Evolutionary conservation across 2,113 vertebrate species (phyloP).

Genomic region (Pipra filicauda): DNA sequence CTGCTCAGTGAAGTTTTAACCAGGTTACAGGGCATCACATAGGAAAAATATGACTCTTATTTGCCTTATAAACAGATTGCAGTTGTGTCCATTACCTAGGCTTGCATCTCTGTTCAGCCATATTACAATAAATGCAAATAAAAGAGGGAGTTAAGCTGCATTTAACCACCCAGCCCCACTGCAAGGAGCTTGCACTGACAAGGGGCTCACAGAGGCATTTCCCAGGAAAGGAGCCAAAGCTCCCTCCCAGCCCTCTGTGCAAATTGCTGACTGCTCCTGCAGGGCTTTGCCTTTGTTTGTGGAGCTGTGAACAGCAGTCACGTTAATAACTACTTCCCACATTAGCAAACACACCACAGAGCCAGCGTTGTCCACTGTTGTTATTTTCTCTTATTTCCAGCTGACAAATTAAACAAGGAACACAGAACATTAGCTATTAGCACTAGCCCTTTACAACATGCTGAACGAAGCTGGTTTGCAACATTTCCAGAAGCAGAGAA

Average conservation of each 20-base stretch:
- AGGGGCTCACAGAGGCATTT: not conserved
- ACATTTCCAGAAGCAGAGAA: not conserved
- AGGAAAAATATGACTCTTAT: not conserved
- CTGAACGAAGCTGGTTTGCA: not conserved
- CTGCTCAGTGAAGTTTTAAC: not conserved
- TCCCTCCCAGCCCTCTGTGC: not conserved
- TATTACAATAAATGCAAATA: not conserved
- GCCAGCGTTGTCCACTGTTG: not conserved
- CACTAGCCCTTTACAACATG: not conserved
- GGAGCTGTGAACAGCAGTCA: not conserved
- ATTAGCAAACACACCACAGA: not conserved
- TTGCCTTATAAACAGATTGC: not conserved
- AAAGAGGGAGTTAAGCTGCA: not conserved
- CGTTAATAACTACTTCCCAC: not conserved
- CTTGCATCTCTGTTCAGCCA: not conserved
- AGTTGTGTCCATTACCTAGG: not conserved
- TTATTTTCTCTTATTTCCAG: not conserved
- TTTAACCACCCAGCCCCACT: accelerated
- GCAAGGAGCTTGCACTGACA: not conserved
- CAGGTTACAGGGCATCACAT: not conserved
- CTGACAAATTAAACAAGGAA: not conserved
- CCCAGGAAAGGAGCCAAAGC: not conserved
- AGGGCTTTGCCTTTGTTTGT: not conserved
- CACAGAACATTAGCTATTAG: not conserved
- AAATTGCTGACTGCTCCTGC: not conserved